A percentile compares a stretch with the other conserved stretches of the same genome.
Evolutionary conservation across 2,797 vertebrate species (phyloP).

Genomic region (Ctenochaetus hawaiiensis): DNA sequence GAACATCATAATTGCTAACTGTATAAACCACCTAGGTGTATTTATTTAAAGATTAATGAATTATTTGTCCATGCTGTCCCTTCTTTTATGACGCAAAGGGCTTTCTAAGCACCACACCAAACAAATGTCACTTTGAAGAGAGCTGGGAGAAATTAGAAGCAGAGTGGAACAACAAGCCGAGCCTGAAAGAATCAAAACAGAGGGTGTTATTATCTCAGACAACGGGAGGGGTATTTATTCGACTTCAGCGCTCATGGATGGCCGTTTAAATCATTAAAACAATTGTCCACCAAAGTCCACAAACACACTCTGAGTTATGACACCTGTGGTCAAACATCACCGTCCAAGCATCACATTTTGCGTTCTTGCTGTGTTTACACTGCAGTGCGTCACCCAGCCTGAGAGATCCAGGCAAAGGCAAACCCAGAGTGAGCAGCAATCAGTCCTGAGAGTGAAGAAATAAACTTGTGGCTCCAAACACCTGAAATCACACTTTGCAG

Average conservation of each 20-base stretch:
- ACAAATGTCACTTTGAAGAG: slow-evolving; percentile 53
- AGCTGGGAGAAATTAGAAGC: slow-evolving; percentile 47
- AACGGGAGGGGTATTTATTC: slow-evolving; percentile 46
- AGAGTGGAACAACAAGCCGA: slow-evolving; percentile 61
- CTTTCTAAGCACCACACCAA: slow-evolving; percentile 29
- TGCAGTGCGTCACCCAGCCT: slow-evolving; percentile 48
- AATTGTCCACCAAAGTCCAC: slow-evolving; percentile 70
- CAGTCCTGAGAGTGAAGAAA: slow-evolving; percentile 57
- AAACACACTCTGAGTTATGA: slow-evolving; percentile 67
- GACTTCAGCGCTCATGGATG: slow-evolving; percentile 31
- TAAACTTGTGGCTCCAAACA: slow-evolving; percentile 57
- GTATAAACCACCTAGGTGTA: no score
- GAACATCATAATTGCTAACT: slow-evolving; percentile 2
- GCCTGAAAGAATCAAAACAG: slow-evolving; percentile 48
- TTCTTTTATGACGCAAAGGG: no score
- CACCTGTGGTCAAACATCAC: slow-evolving; percentile 69
- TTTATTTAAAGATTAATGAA: no score
- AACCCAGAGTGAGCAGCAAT: slow-evolving; percentile 43
- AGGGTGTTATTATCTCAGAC: slow-evolving; percentile 44
- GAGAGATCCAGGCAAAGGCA: slow-evolving; percentile 50
- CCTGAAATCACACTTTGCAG: slow-evolving; percentile 76
- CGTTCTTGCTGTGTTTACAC: slow-evolving; percentile 66
- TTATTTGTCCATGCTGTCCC: no score
- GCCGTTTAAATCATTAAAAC: slow-evolving; percentile 69
- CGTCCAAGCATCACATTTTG: slow-evolving; percentile 73